Percentiles rank a stretch among this genome's conserved stretches.
Conservation (phyloP, 2,888 invertebrate species). For the Drosophila anomalata region DNA sequence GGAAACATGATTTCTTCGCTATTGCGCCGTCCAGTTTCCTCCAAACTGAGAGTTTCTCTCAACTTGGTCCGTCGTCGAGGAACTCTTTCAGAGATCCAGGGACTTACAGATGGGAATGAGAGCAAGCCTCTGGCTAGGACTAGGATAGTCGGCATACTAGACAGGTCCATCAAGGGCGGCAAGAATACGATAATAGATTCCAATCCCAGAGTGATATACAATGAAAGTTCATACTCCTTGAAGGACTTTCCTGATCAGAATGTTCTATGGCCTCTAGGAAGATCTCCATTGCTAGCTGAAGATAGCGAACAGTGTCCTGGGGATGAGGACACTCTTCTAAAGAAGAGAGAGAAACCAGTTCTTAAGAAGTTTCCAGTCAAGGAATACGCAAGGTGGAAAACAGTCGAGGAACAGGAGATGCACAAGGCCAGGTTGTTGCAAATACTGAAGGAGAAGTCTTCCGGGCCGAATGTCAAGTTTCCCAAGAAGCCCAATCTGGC, state of each 20-base stretch:
- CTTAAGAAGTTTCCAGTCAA: background rate
- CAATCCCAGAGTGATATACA: background rate
- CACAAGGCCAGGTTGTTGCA: background rate
- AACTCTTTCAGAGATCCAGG: conserved; percentile 8
- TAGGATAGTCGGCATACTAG: background rate
- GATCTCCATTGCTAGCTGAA: background rate
- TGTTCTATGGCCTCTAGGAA: background rate
- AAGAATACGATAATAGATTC: background rate
- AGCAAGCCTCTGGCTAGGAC: background rate
- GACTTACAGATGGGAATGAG: background rate
- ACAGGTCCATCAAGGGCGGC: background rate
- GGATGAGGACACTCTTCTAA: background rate
- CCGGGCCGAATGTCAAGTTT: background rate
- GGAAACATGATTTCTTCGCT: conserved; percentile 49
- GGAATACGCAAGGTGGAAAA: background rate
- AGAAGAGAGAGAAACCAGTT: background rate
- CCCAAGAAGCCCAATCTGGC: background rate
- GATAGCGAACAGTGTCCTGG: background rate
- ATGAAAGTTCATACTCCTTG: background rate
- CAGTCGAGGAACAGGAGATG: background rate
- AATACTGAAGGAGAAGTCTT: background rate
- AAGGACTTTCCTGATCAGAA: background rate
- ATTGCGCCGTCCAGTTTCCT: conserved; percentile 33
- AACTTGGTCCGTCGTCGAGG: background rate
- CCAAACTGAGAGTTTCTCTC: conserved; percentile 19